These are phyloP conservation scores for Wiebesia pumilae DNA, from an alignment of 1,140 invertebrate species.

Conservation along the genomic window DNA sequence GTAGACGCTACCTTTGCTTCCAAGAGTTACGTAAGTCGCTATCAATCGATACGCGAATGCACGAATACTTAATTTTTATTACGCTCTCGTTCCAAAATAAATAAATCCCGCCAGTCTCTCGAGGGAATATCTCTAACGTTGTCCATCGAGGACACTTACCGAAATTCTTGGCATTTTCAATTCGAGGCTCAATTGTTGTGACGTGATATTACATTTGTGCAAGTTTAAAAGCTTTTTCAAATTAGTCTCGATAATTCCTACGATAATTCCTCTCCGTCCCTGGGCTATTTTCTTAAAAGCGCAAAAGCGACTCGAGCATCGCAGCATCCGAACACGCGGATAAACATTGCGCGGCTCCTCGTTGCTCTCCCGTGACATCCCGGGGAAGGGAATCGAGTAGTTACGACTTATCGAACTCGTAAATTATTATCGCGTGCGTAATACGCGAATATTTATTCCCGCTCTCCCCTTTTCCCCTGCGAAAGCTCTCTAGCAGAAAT, in stretches of 20 bases:
- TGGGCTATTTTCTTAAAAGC: conserved; percentile 23
- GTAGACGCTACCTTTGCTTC: background rate
- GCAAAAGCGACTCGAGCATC: background rate
- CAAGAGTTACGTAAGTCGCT: too few relatives aligned
- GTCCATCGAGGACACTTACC: background rate
- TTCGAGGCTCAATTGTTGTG: background rate
- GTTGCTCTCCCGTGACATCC: too few relatives aligned
- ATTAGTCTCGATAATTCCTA: background rate
- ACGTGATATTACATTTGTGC: background rate
- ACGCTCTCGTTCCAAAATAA: too few relatives aligned
- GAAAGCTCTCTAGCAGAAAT: conserved; percentile 22
- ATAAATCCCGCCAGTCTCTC: too few relatives aligned
- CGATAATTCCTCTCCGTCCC: background rate
- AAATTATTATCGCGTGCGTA: conserved; percentile 36
- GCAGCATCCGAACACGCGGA: background rate
- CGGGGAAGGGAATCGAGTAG: background rate
- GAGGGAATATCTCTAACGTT: too few relatives aligned
- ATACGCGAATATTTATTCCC: conserved; percentile 7
- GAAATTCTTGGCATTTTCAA: background rate
- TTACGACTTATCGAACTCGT: conserved; percentile 31
- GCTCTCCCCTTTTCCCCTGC: background rate
- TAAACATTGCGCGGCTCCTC: background rate
- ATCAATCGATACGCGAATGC: too few relatives aligned
- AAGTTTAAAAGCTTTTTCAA: background rate
- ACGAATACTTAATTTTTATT: background rate